phyloP scores from a whole-genome alignment of 2,113 vertebrate genomes.

The Dolichotis patagonum region DNA sequence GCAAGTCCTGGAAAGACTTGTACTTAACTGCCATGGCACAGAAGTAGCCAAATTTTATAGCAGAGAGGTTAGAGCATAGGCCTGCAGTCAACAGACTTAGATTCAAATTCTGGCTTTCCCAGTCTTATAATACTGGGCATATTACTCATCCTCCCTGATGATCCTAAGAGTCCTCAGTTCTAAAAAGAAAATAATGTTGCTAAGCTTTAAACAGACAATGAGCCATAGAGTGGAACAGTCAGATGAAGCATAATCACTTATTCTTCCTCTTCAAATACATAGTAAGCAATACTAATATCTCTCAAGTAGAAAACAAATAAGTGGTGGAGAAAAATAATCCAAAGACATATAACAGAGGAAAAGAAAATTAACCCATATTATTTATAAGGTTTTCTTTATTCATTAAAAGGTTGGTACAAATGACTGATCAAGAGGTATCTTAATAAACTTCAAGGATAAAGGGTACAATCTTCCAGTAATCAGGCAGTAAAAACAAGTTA shows the following conservation, averaged over 20 bases:
- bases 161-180: not conserved
- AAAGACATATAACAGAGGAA: not conserved
- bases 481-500: not conserved
- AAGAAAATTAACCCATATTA: not conserved
- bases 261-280: not conserved
- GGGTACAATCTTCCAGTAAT: not conserved
- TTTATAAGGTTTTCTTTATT: not conserved
- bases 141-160: not conserved
- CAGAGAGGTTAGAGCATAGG: not conserved
- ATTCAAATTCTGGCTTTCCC: not conserved
- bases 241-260: not conserved
- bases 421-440: not conserved
- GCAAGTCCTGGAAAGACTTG: not conserved
- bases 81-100: not conserved
- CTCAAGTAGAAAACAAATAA: not conserved
- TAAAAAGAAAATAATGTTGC: not conserved
- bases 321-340: not conserved
- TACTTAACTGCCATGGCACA: not conserved
- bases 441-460: not conserved
- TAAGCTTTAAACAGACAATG: not conserved
- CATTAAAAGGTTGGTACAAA: not conserved
- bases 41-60: not conserved
- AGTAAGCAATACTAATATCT: not conserved
- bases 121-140: not conserved
- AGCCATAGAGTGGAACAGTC: not conserved